These are phyloP conservation scores for Cheilosia urbana DNA, from an alignment of 2,888 invertebrate species.

Conservation along the genomic window DNA sequence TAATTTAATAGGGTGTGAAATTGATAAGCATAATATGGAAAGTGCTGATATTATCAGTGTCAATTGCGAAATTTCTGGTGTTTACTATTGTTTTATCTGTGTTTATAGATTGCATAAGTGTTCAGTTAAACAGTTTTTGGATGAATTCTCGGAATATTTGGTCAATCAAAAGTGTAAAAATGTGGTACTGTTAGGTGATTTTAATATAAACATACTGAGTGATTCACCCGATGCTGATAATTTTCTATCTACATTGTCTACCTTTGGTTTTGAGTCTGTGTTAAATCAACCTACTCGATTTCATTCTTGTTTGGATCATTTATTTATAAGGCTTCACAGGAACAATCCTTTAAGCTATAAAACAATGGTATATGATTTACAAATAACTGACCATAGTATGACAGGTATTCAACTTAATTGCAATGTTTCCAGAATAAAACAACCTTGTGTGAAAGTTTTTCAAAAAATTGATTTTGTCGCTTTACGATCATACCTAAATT, in stretches of 20 bases:
- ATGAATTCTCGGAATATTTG: conserved; percentile 14
- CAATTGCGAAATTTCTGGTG: conserved; percentile 2
- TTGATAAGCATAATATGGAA: conserved; percentile 1
- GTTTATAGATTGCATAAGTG: conserved; percentile 16
- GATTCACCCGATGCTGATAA: conserved; percentile 8
- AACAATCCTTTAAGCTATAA: conserved; percentile 16
- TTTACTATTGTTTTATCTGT: conserved; percentile 11
- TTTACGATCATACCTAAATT: conserved; percentile 14
- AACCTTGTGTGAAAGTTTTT: neutral
- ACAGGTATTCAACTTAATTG: conserved; percentile 30
- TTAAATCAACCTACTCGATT: conserved; percentile 4
- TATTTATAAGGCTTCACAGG: conserved; percentile 33
- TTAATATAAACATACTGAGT: conserved; percentile 7
- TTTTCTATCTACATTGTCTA: conserved; percentile 2
- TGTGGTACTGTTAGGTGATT: neutral
- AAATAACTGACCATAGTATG: conserved; percentile 33
- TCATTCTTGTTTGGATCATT: conserved; percentile 24
- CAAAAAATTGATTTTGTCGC: conserved; percentile 27
- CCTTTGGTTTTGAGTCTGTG: conserved; percentile 20
- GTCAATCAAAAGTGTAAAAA: conserved; percentile 1
- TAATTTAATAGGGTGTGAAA: neutral
- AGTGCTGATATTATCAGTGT: conserved; percentile 8
- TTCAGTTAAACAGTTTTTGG: neutral
- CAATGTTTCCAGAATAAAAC: neutral
- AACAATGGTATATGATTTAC: neutral